These are phyloP conservation scores for Anthonomus grandis DNA, from an alignment of 1,140 invertebrate genomes.

Conservation along the genomic window DNA sequence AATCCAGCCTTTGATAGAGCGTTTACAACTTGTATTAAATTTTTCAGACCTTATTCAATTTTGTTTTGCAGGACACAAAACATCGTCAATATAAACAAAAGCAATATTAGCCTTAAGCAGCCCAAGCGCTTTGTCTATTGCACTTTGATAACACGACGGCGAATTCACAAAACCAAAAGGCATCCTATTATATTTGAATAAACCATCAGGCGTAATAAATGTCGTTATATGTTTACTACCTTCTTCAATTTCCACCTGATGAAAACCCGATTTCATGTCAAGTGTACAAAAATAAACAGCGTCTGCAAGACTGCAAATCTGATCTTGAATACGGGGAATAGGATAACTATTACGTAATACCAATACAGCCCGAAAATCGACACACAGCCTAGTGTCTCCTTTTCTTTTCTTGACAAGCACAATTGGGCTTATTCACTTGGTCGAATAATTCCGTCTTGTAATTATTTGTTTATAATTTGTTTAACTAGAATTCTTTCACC, in stretches of 20 bases:
- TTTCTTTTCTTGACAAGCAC: conserved; percentile 3
- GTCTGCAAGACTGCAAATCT: conserved; percentile 34
- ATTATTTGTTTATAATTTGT: neutral
- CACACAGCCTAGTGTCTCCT: neutral
- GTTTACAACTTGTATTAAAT: neutral
- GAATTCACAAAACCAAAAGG: conserved; percentile 37
- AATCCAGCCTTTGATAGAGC: conserved; percentile 3
- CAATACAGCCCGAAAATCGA: conserved; percentile 8
- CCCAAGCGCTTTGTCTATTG: conserved; percentile 32
- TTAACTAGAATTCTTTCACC: neutral
- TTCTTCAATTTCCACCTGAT: conserved; percentile 24
- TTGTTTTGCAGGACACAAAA: conserved; percentile 46
- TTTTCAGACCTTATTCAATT: neutral
- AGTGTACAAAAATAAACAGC: conserved; percentile 29
- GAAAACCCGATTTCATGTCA: conserved; percentile 33
- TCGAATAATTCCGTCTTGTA: neutral
- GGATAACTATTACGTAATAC: conserved; percentile 41
- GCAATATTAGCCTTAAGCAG: conserved; percentile 26
- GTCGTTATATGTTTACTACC: conserved; percentile 33
- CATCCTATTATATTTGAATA: conserved; percentile 32
- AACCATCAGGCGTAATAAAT: no score
- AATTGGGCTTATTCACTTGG: neutral
- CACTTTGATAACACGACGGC: conserved; percentile 31
- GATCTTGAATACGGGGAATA: conserved; percentile 43
- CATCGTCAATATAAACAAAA: conserved; percentile 35